These are phyloP conservation scores for Epinotia demarniana DNA, from an alignment of 2,888 invertebrate genomes.

Conservation along the genomic window DNA sequence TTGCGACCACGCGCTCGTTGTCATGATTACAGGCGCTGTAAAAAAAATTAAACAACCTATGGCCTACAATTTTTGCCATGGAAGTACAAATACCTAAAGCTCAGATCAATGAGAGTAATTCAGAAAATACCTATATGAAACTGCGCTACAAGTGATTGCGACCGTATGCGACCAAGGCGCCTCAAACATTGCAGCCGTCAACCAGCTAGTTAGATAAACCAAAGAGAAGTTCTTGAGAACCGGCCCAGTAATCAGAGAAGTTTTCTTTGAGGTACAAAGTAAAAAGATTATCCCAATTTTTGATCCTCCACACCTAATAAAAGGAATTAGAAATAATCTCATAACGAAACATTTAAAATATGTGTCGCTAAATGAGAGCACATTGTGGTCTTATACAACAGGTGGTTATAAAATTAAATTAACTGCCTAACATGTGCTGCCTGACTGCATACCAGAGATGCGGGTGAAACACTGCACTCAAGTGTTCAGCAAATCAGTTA, in stretches of 20 bases:
- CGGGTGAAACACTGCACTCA: too few species aligned
- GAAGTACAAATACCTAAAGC: not conserved
- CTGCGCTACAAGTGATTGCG: slow-evolving; percentile 44
- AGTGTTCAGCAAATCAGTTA: too few species aligned
- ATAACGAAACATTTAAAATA: slow-evolving; percentile 43
- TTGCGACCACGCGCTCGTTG: not conserved
- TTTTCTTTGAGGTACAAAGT: slow-evolving; percentile 46
- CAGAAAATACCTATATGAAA: slow-evolving; percentile 36
- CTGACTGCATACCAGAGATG: too few species aligned
- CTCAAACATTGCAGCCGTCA: slow-evolving; percentile 45
- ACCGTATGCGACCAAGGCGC: slow-evolving; percentile 49
- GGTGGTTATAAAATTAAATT: not conserved
- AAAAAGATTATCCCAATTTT: slow-evolving; percentile 49
- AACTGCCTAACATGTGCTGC: too few species aligned
- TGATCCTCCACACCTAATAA: slow-evolving; percentile 51
- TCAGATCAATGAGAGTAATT: slow-evolving; percentile 36
- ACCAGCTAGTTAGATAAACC: slow-evolving; percentile 38
- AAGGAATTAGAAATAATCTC: slow-evolving; percentile 50
- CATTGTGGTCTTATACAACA: not conserved
- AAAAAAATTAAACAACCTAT: not conserved
- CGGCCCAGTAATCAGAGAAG: slow-evolving; percentile 46
- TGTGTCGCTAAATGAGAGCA: slow-evolving; percentile 1
- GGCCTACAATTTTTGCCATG: not conserved
- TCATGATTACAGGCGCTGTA: not conserved
- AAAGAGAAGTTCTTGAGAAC: slow-evolving; percentile 42